Base-by-base conservation (phyloP, 2,888 invertebrate species). In the Stenurella melanura region DNA sequence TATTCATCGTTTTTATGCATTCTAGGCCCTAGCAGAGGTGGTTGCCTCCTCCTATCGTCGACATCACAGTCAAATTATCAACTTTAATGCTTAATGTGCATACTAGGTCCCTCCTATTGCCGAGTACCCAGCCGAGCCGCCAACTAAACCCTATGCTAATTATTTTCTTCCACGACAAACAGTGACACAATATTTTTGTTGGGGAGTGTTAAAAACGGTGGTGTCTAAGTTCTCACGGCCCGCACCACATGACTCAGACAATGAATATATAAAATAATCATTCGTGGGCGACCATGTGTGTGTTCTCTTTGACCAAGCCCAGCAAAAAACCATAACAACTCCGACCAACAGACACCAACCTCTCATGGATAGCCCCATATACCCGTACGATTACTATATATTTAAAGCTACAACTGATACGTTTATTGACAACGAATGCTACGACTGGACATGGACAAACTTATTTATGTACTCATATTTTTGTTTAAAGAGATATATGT, bases 251-350 rank as follows among this genome's bases (percentile, higher is more conserved):
- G 80, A 80, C 78, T 80, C 80, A 78, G 76, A 80, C 80, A 80
- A 78, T 78, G 80, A 78, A 80, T 78, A 78, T 78, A 80, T 80
- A 78, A 80, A 80, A 80, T 73, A 74, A 74, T 77, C 73, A 76
- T 77, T 54, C 73, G 81, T 81, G 79, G 80, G 79, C 79, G 82
- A 64, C 63, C 66, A 78, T 74, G 80, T 82, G 78, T 81, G 78
- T 82, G 81, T 78, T 81, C 80, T 73, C 79, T 79, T 75, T 78
- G 80, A 73, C 83, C 79, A 77, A 82, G 81, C 81, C 81, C 81
- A 80, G 77, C 76, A 80, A 79, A 82, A 82, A 83, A 81, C 80
- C 80, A 79, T 78, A 80, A 80, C 82, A 80, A 79, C 79, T 76
- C 74, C 75, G 19, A 34, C 42, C 70, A 60, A 15, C 70, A 56